Percentiles rank a stretch among this genome's conserved stretches.
Evolutionary conservation across 35 echinoderm and acorn worm species (phyloP).

Genomic region (Ophioderma brevispina): DNA sequence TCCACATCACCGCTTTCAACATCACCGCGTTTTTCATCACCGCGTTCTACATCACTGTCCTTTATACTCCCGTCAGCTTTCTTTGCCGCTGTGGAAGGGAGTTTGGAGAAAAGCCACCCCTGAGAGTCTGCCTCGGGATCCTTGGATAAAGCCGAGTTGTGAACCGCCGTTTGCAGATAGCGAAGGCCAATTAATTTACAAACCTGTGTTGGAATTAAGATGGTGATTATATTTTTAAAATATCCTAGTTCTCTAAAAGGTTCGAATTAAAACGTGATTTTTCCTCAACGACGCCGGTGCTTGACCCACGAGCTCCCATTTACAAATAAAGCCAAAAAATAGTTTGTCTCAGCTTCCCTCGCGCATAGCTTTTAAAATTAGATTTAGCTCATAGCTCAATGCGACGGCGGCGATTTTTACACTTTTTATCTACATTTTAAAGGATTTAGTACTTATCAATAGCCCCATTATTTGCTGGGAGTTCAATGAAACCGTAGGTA

Average conservation of each 20-base stretch:
- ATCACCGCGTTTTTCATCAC: not conserved
- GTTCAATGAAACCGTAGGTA: not conserved
- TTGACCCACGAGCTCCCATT: not conserved
- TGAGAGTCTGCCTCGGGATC: slow-evolving; percentile 55
- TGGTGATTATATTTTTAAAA: not conserved
- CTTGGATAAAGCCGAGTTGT: slow-evolving; percentile 43
- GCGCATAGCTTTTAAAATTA: too few species aligned
- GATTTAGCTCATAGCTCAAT: too few species aligned
- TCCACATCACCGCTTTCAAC: not conserved
- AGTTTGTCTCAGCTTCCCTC: too few species aligned
- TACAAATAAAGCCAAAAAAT: not conserved
- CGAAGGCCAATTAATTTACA: slow-evolving; percentile 51
- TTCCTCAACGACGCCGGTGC: not conserved
- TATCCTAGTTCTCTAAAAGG: too few species aligned
- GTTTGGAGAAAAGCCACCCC: slow-evolving; percentile 53
- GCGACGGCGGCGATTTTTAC: too few species aligned
- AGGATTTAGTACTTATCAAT: too few species aligned
- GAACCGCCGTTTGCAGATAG: slow-evolving; percentile 85
- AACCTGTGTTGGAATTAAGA: slow-evolving; percentile 32
- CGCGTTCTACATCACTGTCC: not conserved
- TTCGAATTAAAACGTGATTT: not conserved
- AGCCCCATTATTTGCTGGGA: too few species aligned
- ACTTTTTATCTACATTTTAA: too few species aligned
- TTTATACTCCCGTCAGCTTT: not conserved
- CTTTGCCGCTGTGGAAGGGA: not conserved